phyloP scores from a whole-genome alignment of 2,797 vertebrate genomes.

The Artibeus lituratus region DNA sequence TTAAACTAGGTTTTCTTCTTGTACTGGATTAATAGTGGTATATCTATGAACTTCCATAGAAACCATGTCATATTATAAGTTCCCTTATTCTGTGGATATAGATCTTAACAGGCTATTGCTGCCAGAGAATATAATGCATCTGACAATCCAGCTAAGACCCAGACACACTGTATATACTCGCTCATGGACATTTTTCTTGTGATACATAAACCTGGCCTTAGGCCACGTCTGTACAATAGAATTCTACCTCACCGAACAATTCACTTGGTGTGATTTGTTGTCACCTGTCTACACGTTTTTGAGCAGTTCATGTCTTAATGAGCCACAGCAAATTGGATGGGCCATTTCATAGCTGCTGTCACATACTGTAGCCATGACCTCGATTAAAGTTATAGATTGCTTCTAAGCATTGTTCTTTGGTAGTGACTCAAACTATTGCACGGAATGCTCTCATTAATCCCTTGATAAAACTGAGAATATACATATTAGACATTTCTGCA shows the following conservation, averaged over 20 bases:
- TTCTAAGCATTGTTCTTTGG: conserved; percentile 20
- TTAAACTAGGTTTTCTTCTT: background rate
- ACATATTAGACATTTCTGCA: background rate
- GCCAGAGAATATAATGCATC: background rate
- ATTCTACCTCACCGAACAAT: conserved; percentile 29
- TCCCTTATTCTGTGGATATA: conserved; percentile 28
- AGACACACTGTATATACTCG: background rate
- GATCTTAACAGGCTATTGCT: conserved; percentile 36
- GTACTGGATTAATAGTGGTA: background rate
- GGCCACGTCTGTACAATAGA: conserved; percentile 5
- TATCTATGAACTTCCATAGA: background rate
- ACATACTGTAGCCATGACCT: background rate
- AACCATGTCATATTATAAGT: background rate
- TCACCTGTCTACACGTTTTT: conserved; percentile 40
- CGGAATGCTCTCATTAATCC: conserved; percentile 23
- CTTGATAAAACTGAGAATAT: background rate
- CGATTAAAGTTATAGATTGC: conserved; percentile 51
- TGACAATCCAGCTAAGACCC: conserved; percentile 6
- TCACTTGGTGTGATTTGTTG: conserved; percentile 47
- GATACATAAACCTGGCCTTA: conserved; percentile 30
- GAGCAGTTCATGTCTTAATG: conserved; percentile 56
- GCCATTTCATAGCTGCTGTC: conserved; percentile 51
- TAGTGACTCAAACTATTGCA: background rate
- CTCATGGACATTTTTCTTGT: conserved; percentile 5
- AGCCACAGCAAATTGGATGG: conserved; percentile 53